Conservation (phyloP, 2,113 vertebrate genomes). For the Hydropotes inermis region DNA sequence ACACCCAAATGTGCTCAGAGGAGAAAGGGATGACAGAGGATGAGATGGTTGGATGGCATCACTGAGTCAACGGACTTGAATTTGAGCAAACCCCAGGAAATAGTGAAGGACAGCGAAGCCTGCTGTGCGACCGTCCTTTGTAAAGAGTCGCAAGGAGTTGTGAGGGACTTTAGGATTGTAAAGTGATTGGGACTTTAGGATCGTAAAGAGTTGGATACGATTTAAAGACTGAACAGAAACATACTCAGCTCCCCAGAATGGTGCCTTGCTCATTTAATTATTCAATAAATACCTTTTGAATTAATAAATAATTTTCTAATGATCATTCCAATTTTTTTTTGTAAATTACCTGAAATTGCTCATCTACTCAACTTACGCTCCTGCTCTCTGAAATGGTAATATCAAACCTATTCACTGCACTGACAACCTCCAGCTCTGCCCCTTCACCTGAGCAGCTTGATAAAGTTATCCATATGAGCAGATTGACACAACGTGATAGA, state of each 20-base stretch:
- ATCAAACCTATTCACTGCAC: not conserved
- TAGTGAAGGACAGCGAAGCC: not conserved
- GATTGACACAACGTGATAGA: not conserved
- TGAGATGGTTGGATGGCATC: not conserved
- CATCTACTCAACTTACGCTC: not conserved
- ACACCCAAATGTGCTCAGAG: not conserved
- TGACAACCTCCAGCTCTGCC: not conserved
- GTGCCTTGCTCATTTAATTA: not conserved
- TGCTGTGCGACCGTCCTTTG: not conserved
- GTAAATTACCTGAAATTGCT: not conserved
- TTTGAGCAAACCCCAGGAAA: not conserved
- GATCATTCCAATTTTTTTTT: not conserved
- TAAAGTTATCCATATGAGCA: not conserved
- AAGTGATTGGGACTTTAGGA: no score
- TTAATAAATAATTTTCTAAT: not conserved
- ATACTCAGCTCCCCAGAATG: not conserved
- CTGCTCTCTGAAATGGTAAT: not conserved
- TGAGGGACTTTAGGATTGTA: not conserved
- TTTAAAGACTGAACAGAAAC: not conserved
- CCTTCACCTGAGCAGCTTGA: not conserved
- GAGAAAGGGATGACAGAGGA: not conserved
- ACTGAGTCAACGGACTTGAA: not conserved
- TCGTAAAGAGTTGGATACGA: accelerated
- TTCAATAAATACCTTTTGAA: not conserved
- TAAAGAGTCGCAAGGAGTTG: not conserved